These are phyloP conservation scores for Platyscapa corneri DNA, from an alignment of 1,140 invertebrate genomes.

Conservation along the genomic window DNA sequence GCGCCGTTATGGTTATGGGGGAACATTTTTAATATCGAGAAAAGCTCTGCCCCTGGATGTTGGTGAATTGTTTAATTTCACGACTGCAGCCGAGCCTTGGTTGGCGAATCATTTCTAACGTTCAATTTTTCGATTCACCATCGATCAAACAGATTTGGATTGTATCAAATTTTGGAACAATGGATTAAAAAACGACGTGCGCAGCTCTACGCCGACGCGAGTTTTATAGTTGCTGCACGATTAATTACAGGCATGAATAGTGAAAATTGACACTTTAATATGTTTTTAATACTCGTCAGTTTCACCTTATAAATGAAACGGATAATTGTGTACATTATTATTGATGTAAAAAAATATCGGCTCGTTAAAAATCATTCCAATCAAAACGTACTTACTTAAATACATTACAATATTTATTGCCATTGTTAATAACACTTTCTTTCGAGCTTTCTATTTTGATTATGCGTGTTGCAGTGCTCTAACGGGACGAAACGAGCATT, in stretches of 20 bases:
- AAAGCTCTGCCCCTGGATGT: too few species aligned
- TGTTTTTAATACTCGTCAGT: not conserved
- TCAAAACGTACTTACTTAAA: not conserved
- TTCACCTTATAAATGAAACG: not conserved
- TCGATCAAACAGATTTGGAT: too few species aligned
- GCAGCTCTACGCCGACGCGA: too few species aligned
- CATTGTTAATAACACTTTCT: not conserved
- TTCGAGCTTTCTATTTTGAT: not conserved
- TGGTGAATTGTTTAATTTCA: too few species aligned
- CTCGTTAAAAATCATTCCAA: not conserved
- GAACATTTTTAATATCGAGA: not conserved
- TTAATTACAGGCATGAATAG: not conserved
- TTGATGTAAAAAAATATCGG: not conserved
- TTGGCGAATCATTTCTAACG: too few species aligned
- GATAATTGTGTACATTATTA: not conserved
- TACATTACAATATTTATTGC: constrained; percentile 16
- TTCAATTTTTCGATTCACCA: too few species aligned
- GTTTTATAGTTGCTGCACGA: too few species aligned
- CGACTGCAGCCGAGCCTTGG: too few species aligned
- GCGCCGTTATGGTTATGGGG: not conserved
- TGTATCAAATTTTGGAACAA: too few species aligned
- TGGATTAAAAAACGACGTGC: too few species aligned
- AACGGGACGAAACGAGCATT: constrained; percentile 3
- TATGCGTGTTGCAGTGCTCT: not conserved
- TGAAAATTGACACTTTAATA: not conserved